phyloP scores from a whole-genome alignment of 2,113 vertebrate genomes.

The Podarcis raffonei region DNA sequence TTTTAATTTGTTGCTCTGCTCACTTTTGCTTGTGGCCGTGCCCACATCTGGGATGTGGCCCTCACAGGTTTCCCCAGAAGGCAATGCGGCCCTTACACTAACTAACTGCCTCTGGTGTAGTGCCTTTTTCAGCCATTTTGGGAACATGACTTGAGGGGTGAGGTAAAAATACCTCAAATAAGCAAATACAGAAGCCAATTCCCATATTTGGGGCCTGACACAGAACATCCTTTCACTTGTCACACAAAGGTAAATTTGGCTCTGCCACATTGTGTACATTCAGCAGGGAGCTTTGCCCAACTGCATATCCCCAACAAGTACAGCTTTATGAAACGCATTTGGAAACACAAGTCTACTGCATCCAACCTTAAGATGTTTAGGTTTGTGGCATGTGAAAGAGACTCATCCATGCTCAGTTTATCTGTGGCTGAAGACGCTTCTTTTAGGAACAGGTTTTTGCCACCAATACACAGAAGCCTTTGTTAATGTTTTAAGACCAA shows the following conservation, averaged over 20 bases:
- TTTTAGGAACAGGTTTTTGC: background rate
- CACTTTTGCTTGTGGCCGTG: no score
- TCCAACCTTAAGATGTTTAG: background rate
- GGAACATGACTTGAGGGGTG: background rate
- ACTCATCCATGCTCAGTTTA: background rate
- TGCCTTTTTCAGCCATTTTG: background rate
- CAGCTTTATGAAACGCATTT: background rate
- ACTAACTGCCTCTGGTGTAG: no score
- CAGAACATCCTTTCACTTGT: background rate
- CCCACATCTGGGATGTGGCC: no score
- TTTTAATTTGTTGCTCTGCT: no score
- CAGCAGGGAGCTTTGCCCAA: background rate
- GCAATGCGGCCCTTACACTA: no score
- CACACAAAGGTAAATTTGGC: background rate
- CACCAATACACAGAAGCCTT: background rate
- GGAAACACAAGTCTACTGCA: background rate
- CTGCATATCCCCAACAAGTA: background rate
- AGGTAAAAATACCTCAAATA: background rate
- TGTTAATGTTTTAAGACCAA: slow-evolving; percentile 4
- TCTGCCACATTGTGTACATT: background rate
- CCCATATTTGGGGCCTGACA: background rate
- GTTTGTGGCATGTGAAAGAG: background rate
- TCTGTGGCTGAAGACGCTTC: background rate
- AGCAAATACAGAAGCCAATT: background rate
- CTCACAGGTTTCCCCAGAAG: no score